Conservation (phyloP, 1,140 invertebrate genomes). For the Idris sp. region DNA sequence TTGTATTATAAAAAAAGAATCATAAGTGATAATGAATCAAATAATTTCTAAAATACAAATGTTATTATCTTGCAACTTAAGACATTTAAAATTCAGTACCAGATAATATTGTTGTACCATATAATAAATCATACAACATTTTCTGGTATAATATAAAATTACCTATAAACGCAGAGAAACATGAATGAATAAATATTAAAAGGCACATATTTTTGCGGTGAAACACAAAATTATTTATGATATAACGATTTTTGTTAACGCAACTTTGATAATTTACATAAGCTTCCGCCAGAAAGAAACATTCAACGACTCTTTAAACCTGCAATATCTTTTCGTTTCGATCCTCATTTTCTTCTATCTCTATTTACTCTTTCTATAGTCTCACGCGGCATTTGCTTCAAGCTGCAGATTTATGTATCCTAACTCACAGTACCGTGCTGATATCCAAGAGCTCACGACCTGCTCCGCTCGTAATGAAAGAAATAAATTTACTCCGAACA, state of each 20-base stretch:
- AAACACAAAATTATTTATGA: constrained; percentile 26
- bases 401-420: constrained; percentile 77
- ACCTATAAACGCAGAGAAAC: constrained; percentile 12
- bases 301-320: constrained; percentile 46
- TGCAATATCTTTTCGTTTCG: constrained; percentile 50
- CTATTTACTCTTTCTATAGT: constrained; percentile 58
- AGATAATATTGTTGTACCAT: constrained; percentile 50
- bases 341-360: constrained; percentile 58
- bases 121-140: constrained; percentile 48
- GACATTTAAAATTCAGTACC: constrained; percentile 37
- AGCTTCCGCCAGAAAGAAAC: constrained; percentile 38
- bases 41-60: constrained; percentile 39
- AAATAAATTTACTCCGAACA: constrained; percentile 77
- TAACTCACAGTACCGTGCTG: constrained; percentile 76
- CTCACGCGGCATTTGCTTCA: constrained; percentile 64
- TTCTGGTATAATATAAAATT: constrained; percentile 29
- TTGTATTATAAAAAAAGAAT: too few species aligned
- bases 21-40: constrained; percentile 33
- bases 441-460: constrained; percentile 78
- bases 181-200: constrained; percentile 12
- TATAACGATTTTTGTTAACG: constrained; percentile 35
- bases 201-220: constrained; percentile 10
- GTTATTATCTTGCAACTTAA: constrained; percentile 9
- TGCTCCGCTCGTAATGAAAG: constrained; percentile 78
- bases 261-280: constrained; percentile 51